phyloP scores from a whole-genome alignment of 2,113 vertebrate genomes.

The Notarius lentiginosus region DNA sequence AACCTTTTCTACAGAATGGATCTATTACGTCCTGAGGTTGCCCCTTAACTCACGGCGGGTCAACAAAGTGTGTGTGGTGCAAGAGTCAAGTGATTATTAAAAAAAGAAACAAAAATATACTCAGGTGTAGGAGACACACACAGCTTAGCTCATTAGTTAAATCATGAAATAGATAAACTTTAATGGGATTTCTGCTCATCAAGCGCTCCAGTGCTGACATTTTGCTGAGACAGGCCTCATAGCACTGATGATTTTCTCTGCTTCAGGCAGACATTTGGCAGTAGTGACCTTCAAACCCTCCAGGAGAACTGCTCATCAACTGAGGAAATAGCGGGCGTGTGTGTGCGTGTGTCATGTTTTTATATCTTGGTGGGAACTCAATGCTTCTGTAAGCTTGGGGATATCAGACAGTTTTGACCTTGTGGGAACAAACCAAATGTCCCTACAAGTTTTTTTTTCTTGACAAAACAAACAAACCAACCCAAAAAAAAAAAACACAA shows the following conservation, averaged over 20 bases:
- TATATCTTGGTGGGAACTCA: background rate
- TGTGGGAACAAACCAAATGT: background rate
- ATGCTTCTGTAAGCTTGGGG: background rate
- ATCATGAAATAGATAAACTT: background rate
- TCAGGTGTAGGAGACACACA: background rate
- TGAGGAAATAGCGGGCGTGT: slow-evolving; percentile 11
- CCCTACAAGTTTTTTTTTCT: background rate
- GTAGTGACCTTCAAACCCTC: slow-evolving; percentile 35
- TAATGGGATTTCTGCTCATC: background rate
- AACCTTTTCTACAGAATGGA: background rate
- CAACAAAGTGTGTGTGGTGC: background rate
- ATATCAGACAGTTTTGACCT: background rate
- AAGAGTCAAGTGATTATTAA: background rate
- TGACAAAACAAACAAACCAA: too few species aligned
- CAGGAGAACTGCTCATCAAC: slow-evolving; percentile 19
- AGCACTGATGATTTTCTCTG: slow-evolving; percentile 33
- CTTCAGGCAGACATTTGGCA: slow-evolving; percentile 28
- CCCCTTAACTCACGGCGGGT: background rate
- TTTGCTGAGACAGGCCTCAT: slow-evolving; percentile 7
- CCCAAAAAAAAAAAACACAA: too few species aligned
- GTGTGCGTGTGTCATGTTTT: background rate
- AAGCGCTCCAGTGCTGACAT: slow-evolving; percentile 20
- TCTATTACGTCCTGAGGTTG: background rate
- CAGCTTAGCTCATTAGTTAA: background rate
- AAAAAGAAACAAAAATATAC: background rate